Conservation (phyloP, 35 echinoderm and acorn worm species). For the Strongylocentrotus purpuratus region DNA sequence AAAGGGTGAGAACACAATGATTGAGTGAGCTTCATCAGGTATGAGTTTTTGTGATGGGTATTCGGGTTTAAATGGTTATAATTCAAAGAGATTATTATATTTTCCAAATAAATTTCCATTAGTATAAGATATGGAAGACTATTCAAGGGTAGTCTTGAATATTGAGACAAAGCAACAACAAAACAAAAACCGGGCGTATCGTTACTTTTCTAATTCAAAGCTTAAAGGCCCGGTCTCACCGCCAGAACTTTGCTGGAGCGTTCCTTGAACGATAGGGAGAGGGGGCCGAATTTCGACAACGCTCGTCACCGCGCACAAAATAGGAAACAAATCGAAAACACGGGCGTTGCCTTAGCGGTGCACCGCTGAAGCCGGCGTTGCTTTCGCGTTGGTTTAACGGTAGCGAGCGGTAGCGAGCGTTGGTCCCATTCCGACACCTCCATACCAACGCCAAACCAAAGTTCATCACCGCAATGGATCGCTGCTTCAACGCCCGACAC, state of each 20-base stretch:
- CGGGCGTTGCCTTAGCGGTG: constrained; percentile 20
- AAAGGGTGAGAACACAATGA: too few species aligned
- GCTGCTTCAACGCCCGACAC: constrained; percentile 42
- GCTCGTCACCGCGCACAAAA: constrained; percentile 40
- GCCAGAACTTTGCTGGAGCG: constrained; percentile 7
- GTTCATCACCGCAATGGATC: constrained; percentile 38
- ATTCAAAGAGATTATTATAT: too few species aligned
- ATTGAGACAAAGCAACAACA: too few species aligned
- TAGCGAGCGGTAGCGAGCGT: constrained; percentile 37
- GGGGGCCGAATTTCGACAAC: constrained; percentile 36
- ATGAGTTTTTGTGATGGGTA: too few species aligned
- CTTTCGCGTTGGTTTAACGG: constrained; percentile 34
- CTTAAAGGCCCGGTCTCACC: constrained; percentile 21
- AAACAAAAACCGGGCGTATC: too few species aligned
- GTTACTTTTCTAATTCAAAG: too few species aligned
- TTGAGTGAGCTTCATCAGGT: too few species aligned
- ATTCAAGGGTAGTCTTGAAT: too few species aligned
- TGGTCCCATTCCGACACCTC: neutral
- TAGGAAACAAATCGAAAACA: constrained; percentile 7
- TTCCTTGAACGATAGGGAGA: neutral
- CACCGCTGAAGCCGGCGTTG: constrained; percentile 32
- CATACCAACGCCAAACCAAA: constrained; percentile 37
- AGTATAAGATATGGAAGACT: too few species aligned
- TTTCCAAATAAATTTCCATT: too few species aligned
- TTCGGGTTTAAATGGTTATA: too few species aligned